Base-by-base conservation (phyloP, 2,113 vertebrate genomes). In the Eurystomus gularis region DNA sequence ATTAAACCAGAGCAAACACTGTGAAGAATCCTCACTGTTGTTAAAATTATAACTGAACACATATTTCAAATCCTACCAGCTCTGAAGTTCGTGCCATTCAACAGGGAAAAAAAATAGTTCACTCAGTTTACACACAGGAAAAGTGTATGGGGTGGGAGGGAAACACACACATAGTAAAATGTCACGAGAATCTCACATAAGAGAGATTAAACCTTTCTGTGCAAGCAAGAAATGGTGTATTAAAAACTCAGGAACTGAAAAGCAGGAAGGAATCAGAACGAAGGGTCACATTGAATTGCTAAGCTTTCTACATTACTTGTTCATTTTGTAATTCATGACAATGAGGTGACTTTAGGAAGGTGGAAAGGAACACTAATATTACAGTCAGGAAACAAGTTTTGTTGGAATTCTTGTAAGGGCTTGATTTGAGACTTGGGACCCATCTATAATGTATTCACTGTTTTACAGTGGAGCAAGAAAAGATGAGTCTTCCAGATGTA, bases 291-390 rank as follows among this genome's bases (percentile, higher is more conserved):
- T 3, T 82, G 71, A 96, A 82, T 75, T 82, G 57, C 65, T 96
- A 92, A 79, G 90, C 66, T 91, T 97, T 97, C 86, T 96, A 72
- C 55, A 65, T 90, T 81, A 46, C 2, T 3, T 60, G 62, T 90
- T 95, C 94, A 61, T 93, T 96, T 94, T 57, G 72, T 78, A 94
- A 96, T 80, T 93, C 49, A 79, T 65, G 68, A 88, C 93, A 96
- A 97, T 93, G 94, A 97, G 76, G 25, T 84, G 80, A 95, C 86
- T 92, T 96, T 86, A 91, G 58, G 49, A 95, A 89, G 92, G 85
- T 44, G 62, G 84, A 93, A 97, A 90, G 14, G 82, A 94, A 92
- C 69, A 84, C 46, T 49, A 97, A 96, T 42, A 20, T 31, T 89
- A 97, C 65, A 93, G 81, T 62, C 70, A 90, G 85, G 90, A 96